phyloP scores from a whole-genome alignment of 2,888 invertebrate genomes.

The Thereva unica region DNA sequence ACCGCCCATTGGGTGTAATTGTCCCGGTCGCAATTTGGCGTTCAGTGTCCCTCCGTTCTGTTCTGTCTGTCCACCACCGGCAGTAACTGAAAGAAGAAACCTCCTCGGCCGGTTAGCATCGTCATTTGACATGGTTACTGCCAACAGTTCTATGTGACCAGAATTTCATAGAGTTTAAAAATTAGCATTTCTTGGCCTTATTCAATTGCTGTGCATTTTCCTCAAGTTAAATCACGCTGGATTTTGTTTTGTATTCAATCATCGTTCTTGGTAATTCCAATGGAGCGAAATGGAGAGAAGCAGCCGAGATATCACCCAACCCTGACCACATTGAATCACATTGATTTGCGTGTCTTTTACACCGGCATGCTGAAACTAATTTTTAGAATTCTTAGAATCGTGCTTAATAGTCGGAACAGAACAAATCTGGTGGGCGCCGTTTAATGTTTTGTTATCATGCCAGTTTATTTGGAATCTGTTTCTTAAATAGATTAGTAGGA shows the following conservation, averaged over 20 bases:
- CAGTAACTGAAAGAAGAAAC: neutral
- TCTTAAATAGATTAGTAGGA: neutral
- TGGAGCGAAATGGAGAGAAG: too few species aligned
- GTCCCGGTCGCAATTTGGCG: slow-evolving; percentile 3
- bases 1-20: slow-evolving; percentile 20
- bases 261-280: neutral
- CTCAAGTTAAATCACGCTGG: neutral
- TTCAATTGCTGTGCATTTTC: neutral
- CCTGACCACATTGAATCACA: neutral
- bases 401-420: slow-evolving; percentile 18
- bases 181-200: neutral
- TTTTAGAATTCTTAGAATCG: slow-evolving; percentile 12
- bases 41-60: neutral
- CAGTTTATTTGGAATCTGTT: neutral
- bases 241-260: slow-evolving; percentile 2
- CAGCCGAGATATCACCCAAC: too few species aligned
- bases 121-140: neutral
- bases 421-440: slow-evolving; percentile 7
- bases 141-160: neutral
- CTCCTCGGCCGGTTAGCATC: neutral
- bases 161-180: neutral
- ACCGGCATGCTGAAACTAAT: slow-evolving; percentile 2
- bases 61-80: neutral
- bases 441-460: neutral
- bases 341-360: neutral